Base-by-base conservation (phyloP, 1,140 invertebrate genomes). In the Leptopilina clavipes region DNA sequence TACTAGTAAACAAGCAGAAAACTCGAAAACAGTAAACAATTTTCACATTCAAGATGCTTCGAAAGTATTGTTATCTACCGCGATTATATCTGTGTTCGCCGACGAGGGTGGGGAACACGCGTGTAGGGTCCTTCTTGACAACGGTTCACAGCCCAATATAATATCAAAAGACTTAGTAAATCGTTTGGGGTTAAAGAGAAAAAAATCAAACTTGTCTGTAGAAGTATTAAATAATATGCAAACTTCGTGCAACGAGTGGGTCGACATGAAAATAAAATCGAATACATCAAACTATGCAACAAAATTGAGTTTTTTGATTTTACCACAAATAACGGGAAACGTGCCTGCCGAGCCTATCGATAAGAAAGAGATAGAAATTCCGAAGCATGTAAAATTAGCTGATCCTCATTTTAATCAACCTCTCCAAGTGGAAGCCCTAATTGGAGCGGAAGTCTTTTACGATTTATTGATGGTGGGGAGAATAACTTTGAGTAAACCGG, bases 401-500 rank as follows among this genome's bases (percentile, higher is more conserved):
- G 76, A 75, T 48, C 76, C 76, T 8, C 6, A 75, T 11, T 78
- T 78, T 65, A 59, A 70, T 70, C 31, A 70, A 12, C 73, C 73
- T 11, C 6, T 1, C 1, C 10, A 52, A 10, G 31, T 78, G n/a
- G 73, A 78, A 31, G 52, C 22, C 0, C 19, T 78, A 6, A 43
- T 78, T 52, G 73, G 73, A 40, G 70, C 74, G 25, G 71, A 73
- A 73, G 5, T 70, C 0, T 78, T 78, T 71, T 78, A 75, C 25
- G 44, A 75, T n/a, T 17, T 75, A 37, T 12, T 75, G 22, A 52
- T 71, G 17, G 54, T 74, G 44, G 70, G 37, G 52, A 76, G 19
- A 17, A 12, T 40, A 48, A 79, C 54, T 43, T 74, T 72, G 12
- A 43, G 12, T n/a, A 73, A 56, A 76, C 72, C 52, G 45, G 73